Conservation (phyloP, 2,888 invertebrate species). For the Galerucella calmariensis region DNA sequence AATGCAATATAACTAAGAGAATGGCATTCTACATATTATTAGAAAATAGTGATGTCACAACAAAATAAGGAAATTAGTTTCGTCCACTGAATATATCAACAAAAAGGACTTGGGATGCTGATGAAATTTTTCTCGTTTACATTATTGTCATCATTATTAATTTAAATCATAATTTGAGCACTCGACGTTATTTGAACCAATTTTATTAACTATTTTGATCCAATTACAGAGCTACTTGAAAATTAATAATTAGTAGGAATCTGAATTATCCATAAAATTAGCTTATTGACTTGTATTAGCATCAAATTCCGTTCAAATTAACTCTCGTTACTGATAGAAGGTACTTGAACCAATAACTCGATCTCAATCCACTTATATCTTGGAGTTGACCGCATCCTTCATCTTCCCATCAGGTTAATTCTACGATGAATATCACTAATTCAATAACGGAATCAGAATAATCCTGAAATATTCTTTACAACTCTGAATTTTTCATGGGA, state of each 20-base stretch:
- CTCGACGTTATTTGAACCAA: neutral
- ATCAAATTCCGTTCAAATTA: conserved; percentile 39
- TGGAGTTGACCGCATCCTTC: conserved; percentile 29
- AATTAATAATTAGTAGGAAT: conserved; percentile 11
- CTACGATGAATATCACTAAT: too few species aligned
- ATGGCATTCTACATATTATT: neutral
- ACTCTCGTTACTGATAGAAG: conserved; percentile 37
- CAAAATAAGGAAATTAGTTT: neutral
- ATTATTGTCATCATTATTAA: too few species aligned
- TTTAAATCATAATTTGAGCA: too few species aligned
- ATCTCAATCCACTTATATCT: conserved; percentile 23
- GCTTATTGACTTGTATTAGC: conserved; percentile 29
- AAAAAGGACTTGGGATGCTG: neutral
- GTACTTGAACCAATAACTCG: conserved; percentile 33
- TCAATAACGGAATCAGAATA: too few species aligned
- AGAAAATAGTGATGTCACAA: neutral
- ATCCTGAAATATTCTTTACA: too few species aligned
- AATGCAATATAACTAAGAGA: neutral
- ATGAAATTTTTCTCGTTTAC: too few species aligned
- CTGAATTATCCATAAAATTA: conserved; percentile 14
- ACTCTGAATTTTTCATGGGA: too few species aligned
- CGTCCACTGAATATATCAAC: neutral
- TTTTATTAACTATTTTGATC: neutral
- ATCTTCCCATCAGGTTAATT: conserved; percentile 1
- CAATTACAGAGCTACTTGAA: neutral